Conservation (phyloP, 2,888 invertebrate species). For the Netelia fuscicornis region DNA sequence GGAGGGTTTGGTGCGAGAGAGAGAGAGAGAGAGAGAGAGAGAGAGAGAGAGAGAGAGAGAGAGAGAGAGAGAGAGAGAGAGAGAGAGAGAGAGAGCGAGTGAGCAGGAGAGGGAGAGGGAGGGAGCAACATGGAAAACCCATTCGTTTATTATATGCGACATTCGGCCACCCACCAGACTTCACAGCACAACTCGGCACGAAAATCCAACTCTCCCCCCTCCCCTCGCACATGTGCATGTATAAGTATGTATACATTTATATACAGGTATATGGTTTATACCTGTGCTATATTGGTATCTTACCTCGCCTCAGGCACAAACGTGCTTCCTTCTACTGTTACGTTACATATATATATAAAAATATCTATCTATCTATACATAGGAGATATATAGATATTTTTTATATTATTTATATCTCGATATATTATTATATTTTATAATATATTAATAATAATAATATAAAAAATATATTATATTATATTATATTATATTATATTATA, state of each 20-base stretch:
- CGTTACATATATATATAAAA: constrained; percentile 28
- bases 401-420: no score
- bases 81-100: neutral
- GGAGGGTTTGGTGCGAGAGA: neutral
- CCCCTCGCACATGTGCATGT: neutral
- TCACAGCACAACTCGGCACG: constrained; percentile 50
- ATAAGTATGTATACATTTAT: constrained; percentile 22
- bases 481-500: no score
- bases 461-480: no score
- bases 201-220: constrained; percentile 51
- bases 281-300: constrained; percentile 45
- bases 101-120: neutral
- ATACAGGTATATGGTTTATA: constrained; percentile 29
- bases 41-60: no score
- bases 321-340: constrained; percentile 38
- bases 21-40: neutral
- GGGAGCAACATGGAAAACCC: constrained; percentile 74
- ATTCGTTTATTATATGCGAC: constrained; percentile 75
- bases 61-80: neutral
- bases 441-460: no score
- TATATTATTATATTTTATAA: no score
- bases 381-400: no score
- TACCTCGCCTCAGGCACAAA: constrained; percentile 52
- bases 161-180: constrained; percentile 13
- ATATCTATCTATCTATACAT: no score